Base-by-base conservation (phyloP, 2,113 vertebrate species). In the Hipposideros armiger region DNA sequence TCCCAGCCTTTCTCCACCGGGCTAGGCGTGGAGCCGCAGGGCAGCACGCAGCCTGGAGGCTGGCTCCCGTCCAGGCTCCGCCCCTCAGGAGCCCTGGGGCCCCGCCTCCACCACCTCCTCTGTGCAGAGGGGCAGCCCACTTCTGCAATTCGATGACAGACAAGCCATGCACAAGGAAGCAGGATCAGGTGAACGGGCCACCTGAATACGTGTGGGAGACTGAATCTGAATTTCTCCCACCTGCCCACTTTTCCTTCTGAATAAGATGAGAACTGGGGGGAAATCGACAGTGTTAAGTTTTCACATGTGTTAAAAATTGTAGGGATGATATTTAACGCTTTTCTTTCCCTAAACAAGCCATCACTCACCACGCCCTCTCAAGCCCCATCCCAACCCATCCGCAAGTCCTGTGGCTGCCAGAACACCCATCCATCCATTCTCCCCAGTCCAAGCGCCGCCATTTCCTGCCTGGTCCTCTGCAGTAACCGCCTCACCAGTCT, bases 381-480 rank as follows among this genome's bases (percentile, higher is more conserved):
- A 50, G 24, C 1, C 6, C n/a, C 56, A 8, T 36, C 42, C 82
- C 42, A 5, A 0, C 2, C 60, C 16, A 4, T 3, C 30, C 5
- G 11, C 47, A 50, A 50, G 11, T 40, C 62, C n/a, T 50, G 5
- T 19, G n/a, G 89, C 4, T 4, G 28, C 47, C 10, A 32, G 30
- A 32, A 30, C 4, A 4, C 5, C 6, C 16, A 50, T 50, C 47
- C 47, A 50, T 4, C 47, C 47, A 47, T 47, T 47, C 47, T 26
- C 42, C 7, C 4, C 5, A 2, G 0, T 5, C 20, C 11, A 6
- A 14, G 9, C 1, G 8, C 14, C 10, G 0, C 19, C 26, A 36
- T 5, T 28, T 17, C 5, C 54, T 5, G 4, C 2, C 5, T 0
- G 6, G 11, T 30, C 19, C 2, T n/a, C 11, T 4, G 0, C 1